Evolutionary conservation across 2,797 vertebrate genomes (phyloP).

Genomic region (Hemibagrus guttatus): DNA sequence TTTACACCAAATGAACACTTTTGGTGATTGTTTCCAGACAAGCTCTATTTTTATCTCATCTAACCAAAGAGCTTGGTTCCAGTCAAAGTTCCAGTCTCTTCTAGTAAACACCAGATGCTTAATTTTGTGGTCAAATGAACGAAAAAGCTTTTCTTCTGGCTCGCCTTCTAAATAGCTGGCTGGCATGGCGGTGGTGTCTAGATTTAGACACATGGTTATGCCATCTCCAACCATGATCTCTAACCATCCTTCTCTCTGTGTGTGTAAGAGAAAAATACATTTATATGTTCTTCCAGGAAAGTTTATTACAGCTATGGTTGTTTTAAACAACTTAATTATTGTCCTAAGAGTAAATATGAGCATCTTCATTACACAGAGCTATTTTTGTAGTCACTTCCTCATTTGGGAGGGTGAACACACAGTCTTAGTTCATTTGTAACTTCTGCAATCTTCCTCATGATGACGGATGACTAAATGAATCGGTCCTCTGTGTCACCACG

Average conservation of each 20-base stretch:
- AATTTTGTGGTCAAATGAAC: neutral
- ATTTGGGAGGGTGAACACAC: neutral
- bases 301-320: neutral
- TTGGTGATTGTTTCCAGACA: neutral
- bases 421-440: neutral
- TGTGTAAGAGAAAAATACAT: neutral
- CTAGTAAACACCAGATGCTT: slow-evolving; percentile 1
- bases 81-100: neutral
- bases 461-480: neutral
- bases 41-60: neutral
- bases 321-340: neutral
- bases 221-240: neutral
- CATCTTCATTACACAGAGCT: neutral
- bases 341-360: neutral
- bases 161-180: neutral
- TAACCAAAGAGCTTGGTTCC: neutral
- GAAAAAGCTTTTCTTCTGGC: neutral
- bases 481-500: neutral
- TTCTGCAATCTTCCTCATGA: neutral
- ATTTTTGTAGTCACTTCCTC: neutral
- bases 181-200: neutral
- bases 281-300: neutral
- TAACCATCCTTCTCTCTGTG: neutral
- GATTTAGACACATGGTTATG: neutral
- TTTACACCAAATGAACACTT: neutral